Evolutionary conservation across 2,113 vertebrate genomes (phyloP).

Genomic region (Malaclemys terrapin): DNA sequence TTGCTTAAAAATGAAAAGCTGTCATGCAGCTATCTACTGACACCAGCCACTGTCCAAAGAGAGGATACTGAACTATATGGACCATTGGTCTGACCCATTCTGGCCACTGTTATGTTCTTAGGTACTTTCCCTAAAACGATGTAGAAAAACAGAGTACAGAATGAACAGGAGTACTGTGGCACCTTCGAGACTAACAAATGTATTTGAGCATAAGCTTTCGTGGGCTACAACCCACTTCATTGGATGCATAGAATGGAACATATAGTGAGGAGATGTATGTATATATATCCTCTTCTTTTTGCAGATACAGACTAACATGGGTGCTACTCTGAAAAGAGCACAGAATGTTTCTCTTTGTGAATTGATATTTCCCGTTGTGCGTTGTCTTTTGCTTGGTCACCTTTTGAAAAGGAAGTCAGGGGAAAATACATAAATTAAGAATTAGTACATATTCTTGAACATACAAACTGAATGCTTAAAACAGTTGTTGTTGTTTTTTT

Average conservation of each 20-base stretch:
- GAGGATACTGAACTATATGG: background rate
- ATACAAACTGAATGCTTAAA: background rate
- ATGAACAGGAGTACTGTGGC: too few relatives aligned
- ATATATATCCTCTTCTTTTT: too few relatives aligned
- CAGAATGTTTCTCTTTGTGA: conserved; percentile 19
- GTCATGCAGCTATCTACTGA: conserved; percentile 25
- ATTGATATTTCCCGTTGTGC: conserved; percentile 48
- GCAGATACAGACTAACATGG: too few relatives aligned
- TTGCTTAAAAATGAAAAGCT: conserved; percentile 13
- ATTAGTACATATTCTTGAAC: background rate
- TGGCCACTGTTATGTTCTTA: background rate
- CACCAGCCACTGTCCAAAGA: background rate
- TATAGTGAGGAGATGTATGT: too few relatives aligned
- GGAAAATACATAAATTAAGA: background rate
- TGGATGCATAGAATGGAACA: too few relatives aligned
- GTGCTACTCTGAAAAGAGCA: background rate
- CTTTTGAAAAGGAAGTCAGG: background rate
- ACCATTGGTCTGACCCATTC: background rate
- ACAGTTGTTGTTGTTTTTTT: background rate
- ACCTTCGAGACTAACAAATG: too few relatives aligned
- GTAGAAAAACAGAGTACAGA: background rate
- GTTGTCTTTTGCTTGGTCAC: conserved; percentile 6
- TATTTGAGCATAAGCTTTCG: too few relatives aligned
- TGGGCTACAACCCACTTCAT: too few relatives aligned
- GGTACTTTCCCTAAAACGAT: conserved; percentile 4